Conservation (phyloP, 2,113 vertebrate species). For the Reinhardtius hippoglossoides region DNA sequence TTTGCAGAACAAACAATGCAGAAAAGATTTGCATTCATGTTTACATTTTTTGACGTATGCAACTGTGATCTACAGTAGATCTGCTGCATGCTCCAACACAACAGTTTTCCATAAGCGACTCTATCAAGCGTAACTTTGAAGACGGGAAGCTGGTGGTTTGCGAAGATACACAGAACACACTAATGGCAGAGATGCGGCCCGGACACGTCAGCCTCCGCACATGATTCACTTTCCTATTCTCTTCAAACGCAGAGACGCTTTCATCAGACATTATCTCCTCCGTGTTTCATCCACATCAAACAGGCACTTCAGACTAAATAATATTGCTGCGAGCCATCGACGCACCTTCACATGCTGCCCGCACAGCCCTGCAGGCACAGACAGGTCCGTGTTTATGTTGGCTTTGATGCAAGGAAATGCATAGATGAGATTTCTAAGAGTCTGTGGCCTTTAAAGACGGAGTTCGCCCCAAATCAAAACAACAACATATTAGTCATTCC, state of each 20-base stretch:
- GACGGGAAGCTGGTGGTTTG: neutral
- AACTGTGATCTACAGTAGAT: neutral
- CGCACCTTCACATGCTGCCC: slow-evolving; percentile 28
- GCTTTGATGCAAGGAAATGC: slow-evolving; percentile 62
- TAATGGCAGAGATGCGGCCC: slow-evolving; percentile 39
- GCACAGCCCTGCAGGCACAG: slow-evolving; percentile 50
- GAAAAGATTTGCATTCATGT: too few species aligned
- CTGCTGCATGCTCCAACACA: neutral
- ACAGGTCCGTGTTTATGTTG: slow-evolving; percentile 71
- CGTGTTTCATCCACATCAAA: slow-evolving; percentile 48
- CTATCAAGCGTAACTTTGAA: slow-evolving; percentile 30
- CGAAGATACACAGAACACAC: neutral
- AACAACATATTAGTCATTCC: neutral
- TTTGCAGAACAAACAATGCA: too few species aligned
- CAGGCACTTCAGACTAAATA: slow-evolving; percentile 64
- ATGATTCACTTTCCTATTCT: slow-evolving; percentile 1
- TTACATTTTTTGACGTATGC: too few species aligned
- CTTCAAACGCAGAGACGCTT: slow-evolving; percentile 38
- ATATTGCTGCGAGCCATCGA: slow-evolving; percentile 45
- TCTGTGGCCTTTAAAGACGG: slow-evolving; percentile 19
- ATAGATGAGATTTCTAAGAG: slow-evolving; percentile 38
- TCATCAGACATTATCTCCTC: slow-evolving; percentile 51
- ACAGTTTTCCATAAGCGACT: slow-evolving; percentile 21
- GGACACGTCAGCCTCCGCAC: neutral
- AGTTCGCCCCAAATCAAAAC: slow-evolving; percentile 5